Percentiles rank a stretch among this genome's conserved stretches.
Evolutionary conservation across 2,113 vertebrate species (phyloP).

Genomic region (Butorides virescens): DNA sequence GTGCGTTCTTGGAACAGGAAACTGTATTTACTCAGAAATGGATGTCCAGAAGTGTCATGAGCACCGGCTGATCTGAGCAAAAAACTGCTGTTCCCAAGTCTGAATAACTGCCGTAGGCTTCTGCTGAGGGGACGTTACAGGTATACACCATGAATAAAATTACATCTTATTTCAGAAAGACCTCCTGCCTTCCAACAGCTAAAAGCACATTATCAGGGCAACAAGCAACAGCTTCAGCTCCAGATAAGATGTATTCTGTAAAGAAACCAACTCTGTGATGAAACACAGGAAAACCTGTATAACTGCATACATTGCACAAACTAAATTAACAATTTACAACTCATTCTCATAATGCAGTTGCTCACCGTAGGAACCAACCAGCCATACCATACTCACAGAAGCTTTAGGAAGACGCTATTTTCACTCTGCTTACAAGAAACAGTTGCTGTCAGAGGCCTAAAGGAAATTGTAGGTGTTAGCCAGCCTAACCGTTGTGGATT

Average conservation of each 20-base stretch:
- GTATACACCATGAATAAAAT: background rate
- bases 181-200: background rate
- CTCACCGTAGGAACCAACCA: background rate
- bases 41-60: background rate
- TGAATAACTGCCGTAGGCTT: background rate
- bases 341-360: background rate
- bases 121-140: background rate
- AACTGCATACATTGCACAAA: background rate
- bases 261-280: background rate
- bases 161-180: background rate
- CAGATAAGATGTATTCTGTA: background rate
- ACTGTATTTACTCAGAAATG: background rate
- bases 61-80: background rate
- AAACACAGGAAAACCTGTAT: constrained; percentile 27
- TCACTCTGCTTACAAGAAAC: background rate
- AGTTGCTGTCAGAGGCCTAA: background rate
- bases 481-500: background rate
- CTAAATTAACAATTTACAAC: constrained; percentile 20
- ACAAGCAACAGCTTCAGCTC: background rate
- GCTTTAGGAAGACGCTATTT: background rate
- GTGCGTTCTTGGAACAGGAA: background rate
- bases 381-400: background rate
- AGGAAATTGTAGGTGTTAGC: background rate
- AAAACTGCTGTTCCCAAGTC: background rate
- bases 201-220: background rate